Conservation (phyloP, 2,888 invertebrate genomes). For the Limnephilus rhombicus region DNA sequence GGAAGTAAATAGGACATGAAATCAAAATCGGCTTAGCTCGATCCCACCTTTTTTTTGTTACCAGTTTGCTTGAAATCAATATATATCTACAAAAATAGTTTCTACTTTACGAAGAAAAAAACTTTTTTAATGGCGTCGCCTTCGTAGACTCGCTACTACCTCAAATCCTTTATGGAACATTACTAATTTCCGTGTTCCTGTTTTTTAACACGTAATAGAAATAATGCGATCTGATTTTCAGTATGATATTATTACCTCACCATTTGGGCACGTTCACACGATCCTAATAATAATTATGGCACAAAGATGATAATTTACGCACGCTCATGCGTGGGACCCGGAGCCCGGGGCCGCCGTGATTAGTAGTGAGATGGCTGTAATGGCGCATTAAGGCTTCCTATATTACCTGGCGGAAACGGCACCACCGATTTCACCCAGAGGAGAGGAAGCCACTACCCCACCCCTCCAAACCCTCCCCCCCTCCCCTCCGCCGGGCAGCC, state of each 20-base stretch:
- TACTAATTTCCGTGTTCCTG: neutral
- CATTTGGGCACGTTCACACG: constrained; percentile 37
- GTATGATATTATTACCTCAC: neutral
- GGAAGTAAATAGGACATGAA: too few relatives aligned
- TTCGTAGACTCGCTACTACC: neutral
- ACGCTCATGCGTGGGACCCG: constrained; percentile 38
- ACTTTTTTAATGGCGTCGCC: too few relatives aligned
- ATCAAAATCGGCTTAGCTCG: too few relatives aligned
- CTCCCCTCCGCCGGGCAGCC: neutral
- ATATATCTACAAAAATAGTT: neutral
- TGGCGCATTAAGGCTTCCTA: constrained; percentile 61
- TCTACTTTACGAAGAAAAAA: neutral
- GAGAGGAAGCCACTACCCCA: neutral
- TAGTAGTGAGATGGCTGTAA: constrained; percentile 60
- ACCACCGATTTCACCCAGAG: constrained; percentile 50
- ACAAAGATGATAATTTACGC: constrained; percentile 34
- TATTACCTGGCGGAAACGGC: constrained; percentile 57
- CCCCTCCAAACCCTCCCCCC: neutral
- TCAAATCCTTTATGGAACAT: neutral
- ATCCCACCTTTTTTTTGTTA: too few relatives aligned
- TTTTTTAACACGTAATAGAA: neutral
- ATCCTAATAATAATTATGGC: constrained; percentile 53
- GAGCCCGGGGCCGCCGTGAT: constrained; percentile 30
- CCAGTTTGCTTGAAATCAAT: too few relatives aligned
- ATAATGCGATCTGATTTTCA: neutral